Percentiles rank a stretch among this genome's conserved stretches.
Evolutionary conservation across 2,797 vertebrate genomes (phyloP).

Genomic region (Ambastaia sidthimunki): DNA sequence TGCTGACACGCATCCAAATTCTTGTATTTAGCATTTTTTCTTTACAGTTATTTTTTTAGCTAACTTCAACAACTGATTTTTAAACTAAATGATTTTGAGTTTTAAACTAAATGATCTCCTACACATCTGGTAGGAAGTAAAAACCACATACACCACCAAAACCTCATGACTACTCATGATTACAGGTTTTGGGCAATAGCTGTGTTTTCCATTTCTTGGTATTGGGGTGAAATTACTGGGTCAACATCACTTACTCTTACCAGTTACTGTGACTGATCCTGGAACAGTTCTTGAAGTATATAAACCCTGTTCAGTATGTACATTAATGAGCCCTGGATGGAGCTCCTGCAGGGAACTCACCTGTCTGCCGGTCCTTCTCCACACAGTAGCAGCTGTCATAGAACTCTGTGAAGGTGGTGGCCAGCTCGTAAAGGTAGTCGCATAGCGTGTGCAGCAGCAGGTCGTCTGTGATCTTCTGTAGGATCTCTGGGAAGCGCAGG

Average conservation of each 20-base stretch:
- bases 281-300: background rate
- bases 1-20: background rate
- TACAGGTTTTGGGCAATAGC: background rate
- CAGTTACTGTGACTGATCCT: background rate
- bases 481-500: slow-evolving; percentile 92
- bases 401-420: slow-evolving; percentile 97
- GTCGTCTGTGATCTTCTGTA: slow-evolving; percentile 94
- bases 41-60: background rate
- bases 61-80: background rate
- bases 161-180: background rate
- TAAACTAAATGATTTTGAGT: slow-evolving; percentile 12
- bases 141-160: background rate
- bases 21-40: background rate
- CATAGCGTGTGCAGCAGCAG: slow-evolving; percentile 91
- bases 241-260: background rate
- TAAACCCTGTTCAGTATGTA: background rate
- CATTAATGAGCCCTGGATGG: background rate
- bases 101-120: too few relatives aligned
- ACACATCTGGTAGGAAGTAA: slow-evolving; percentile 2
- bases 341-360: slow-evolving; percentile 66
- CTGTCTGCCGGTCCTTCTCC: slow-evolving; percentile 94
- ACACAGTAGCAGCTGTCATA: slow-evolving; percentile 98
- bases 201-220: background rate
- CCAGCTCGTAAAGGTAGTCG: slow-evolving; percentile 96
- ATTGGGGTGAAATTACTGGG: background rate